Conservation (phyloP, 2,888 invertebrate species). For the Hylaea fasciaria region DNA sequence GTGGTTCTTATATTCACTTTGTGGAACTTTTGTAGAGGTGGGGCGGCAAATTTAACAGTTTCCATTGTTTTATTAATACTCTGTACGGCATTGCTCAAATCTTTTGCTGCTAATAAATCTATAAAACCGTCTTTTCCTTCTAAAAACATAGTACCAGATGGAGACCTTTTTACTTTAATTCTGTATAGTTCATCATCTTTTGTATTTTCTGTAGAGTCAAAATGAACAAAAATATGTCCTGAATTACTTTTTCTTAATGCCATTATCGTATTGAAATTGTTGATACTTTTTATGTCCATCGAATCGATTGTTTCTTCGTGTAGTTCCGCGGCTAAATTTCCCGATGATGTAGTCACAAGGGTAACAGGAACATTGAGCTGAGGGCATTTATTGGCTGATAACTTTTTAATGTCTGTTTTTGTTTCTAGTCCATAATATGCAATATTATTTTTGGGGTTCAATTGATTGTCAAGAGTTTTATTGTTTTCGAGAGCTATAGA, state of each 20-base stretch:
- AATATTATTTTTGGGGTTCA: not conserved
- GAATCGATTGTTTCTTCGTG: constrained; percentile 52
- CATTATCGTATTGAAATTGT: constrained; percentile 44
- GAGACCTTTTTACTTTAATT: constrained; percentile 44
- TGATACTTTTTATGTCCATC: constrained; percentile 49
- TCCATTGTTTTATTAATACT: constrained; percentile 11
- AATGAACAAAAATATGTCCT: constrained; percentile 48
- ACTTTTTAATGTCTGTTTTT: constrained; percentile 29
- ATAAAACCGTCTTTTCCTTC: constrained; percentile 46
- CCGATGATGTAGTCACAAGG: constrained; percentile 50
- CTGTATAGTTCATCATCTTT: constrained; percentile 32
- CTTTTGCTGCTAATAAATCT: constrained; percentile 30
- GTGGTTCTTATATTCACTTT: constrained; percentile 52
- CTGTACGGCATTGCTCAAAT: constrained; percentile 12
- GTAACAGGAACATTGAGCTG: constrained; percentile 34
- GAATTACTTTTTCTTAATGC: constrained; percentile 49
- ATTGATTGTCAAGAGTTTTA: not conserved
- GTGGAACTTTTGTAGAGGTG: constrained; percentile 32
- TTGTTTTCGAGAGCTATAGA: not conserved
- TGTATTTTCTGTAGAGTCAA: constrained; percentile 38
- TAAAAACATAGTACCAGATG: constrained; percentile 48
- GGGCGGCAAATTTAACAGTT: constrained; percentile 3
- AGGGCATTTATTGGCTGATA: constrained; percentile 27
- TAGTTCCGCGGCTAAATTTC: constrained; percentile 51
- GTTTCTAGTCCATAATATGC: not conserved